A percentile compares a stretch with the other conserved stretches of the same genome.
Conservation (phyloP, 2,888 invertebrate species). For the Odontocolon sp. region DNA sequence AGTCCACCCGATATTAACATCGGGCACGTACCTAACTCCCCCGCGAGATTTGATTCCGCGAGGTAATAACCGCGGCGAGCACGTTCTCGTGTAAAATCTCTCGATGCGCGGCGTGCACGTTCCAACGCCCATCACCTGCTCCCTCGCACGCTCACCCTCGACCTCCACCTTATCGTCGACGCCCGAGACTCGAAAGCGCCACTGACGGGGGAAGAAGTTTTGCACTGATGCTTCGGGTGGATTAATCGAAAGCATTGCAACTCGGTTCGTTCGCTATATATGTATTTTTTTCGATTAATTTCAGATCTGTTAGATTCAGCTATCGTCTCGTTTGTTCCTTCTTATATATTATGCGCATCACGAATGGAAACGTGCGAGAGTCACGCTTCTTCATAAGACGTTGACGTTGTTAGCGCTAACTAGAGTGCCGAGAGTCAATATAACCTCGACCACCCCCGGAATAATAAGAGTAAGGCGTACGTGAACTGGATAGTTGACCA, state of each 20-base stretch:
- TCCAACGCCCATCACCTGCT: constrained; percentile 40
- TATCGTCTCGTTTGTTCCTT: background rate
- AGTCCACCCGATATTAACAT: constrained; percentile 67
- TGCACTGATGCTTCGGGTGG: constrained; percentile 2
- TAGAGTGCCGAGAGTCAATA: constrained; percentile 55
- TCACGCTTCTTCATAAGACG: constrained; percentile 50
- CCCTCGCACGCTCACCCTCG: background rate
- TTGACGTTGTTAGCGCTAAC: constrained; percentile 62
- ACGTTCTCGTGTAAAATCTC: constrained; percentile 69
- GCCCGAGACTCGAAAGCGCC: constrained; percentile 17
- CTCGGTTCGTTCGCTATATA: background rate
- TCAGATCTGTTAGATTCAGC: background rate
- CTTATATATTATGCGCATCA: no score
- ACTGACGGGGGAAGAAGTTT: constrained; percentile 22
- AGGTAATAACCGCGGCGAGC: constrained; percentile 71
- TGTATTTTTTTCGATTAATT: background rate
- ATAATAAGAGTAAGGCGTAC: constrained; percentile 59
- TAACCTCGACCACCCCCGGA: constrained; percentile 49
- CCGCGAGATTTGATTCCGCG: constrained; percentile 72
- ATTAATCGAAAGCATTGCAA: constrained; percentile 35
- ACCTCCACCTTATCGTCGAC: constrained; percentile 41
- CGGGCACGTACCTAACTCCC: constrained; percentile 68
- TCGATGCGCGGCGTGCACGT: constrained; percentile 58
- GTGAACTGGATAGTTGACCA: constrained; percentile 58
- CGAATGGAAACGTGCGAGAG: constrained; percentile 3